A percentile compares a stretch with the other conserved stretches of the same genome.
These are phyloP conservation scores for Dendrolimus pini DNA, from an alignment of 2,888 invertebrate genomes.

Conservation along the genomic window DNA sequence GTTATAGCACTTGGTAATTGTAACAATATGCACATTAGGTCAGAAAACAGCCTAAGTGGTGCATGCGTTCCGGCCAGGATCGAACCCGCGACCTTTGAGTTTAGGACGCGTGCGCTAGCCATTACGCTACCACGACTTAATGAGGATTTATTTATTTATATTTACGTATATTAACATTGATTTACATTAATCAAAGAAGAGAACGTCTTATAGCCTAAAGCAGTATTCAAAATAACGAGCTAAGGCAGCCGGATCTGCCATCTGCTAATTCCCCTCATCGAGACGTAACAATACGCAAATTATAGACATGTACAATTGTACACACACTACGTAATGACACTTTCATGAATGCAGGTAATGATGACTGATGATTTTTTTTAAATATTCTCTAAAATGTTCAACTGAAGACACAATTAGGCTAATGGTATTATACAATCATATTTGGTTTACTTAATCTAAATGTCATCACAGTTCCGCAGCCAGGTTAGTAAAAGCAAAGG, in stretches of 20 bases:
- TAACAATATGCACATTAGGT: too few relatives aligned
- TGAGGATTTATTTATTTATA: too few relatives aligned
- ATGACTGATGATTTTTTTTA: neutral
- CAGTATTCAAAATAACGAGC: neutral
- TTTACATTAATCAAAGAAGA: too few relatives aligned
- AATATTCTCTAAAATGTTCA: neutral
- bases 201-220: neutral
- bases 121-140: too few relatives aligned
- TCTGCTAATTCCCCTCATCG: constrained; percentile 44
- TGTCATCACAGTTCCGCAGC: too few relatives aligned
- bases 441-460: neutral
- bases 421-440: neutral
- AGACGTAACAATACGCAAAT: constrained; percentile 46
- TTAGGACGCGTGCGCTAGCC: too few relatives aligned
- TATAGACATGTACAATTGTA: constrained; percentile 24
- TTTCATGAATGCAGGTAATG: constrained; percentile 24
- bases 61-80: too few relatives aligned
- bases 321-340: constrained; percentile 31
- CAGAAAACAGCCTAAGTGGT: too few relatives aligned
- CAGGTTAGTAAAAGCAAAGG: too few relatives aligned
- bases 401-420: neutral
- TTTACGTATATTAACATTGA: too few relatives aligned
- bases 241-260: constrained; percentile 29
- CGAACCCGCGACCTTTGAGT: too few relatives aligned
- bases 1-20: too few relatives aligned